Conservation (phyloP, 2,113 vertebrate genomes). For the Thalassoma bifasciatum region DNA sequence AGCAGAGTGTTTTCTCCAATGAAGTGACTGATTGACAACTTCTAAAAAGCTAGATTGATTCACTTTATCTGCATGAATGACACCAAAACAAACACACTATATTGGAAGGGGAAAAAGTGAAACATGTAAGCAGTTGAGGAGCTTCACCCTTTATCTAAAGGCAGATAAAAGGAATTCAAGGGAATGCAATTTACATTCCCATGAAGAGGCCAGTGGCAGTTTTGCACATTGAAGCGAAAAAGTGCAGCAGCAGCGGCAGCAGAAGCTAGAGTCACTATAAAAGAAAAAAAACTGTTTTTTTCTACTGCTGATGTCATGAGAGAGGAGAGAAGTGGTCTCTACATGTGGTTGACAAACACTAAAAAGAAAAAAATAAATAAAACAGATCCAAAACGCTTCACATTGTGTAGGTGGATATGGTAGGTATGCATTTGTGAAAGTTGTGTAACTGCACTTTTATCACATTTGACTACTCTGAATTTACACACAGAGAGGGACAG, state of each 20-base stretch:
- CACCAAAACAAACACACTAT: constrained; percentile 8
- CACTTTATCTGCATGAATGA: constrained; percentile 5
- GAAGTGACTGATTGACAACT: background rate
- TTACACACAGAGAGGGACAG: background rate
- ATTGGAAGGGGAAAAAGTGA: constrained; percentile 30
- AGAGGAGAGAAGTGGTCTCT: constrained; percentile 20
- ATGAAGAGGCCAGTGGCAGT: constrained; percentile 45
- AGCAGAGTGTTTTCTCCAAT: constrained; percentile 13
- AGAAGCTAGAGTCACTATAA: constrained; percentile 10
- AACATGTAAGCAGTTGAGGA: constrained; percentile 52
- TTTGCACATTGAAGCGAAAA: constrained; percentile 58
- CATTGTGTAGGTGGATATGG: background rate
- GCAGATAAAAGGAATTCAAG: constrained; percentile 61
- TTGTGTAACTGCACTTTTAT: background rate
- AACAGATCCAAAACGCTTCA: background rate
- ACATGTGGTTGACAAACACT: constrained; percentile 32
- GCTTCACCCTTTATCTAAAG: constrained; percentile 59
- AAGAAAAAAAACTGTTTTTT: constrained; percentile 5
- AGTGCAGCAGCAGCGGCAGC: constrained; percentile 38
- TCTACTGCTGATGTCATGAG: constrained; percentile 16
- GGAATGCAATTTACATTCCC: constrained; percentile 56
- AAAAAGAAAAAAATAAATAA: background rate
- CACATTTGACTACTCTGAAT: background rate
- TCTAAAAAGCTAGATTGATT: background rate
- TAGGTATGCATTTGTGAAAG: background rate